Base-by-base conservation (phyloP, 2,888 invertebrate species). In the Harpagoxenus sublaevis region DNA sequence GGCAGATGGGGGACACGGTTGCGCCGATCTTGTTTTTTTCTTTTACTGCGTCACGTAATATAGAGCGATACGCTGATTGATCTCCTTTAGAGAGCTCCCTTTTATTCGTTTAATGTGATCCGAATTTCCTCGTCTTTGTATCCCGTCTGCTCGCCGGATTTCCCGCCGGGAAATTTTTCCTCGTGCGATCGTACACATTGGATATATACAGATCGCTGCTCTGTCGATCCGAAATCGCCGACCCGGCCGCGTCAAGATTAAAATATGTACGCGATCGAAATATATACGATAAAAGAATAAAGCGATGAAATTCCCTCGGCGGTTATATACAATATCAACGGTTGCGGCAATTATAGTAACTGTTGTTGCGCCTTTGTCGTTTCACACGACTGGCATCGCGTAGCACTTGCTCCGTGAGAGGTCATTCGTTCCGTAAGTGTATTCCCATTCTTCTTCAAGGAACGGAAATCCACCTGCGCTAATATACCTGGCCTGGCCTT, bases 341-440 rank as follows among this genome's bases (percentile, higher is more conserved):
- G 60, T 45, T 23, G 12, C 12, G 35, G 35, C 60, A 60, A 79
- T 79, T 71, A 48, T 39, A 31, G 57, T 60, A 68, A 79, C 70
- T 79, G 78, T 79, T 79, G 68, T 57, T 79, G 60, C 60, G 31
- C 60, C 57, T 71, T 48, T 79, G 71, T 71, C 71, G 71, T 39
- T 79, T 79, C 79, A 60, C 73, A 60, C 48, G 79, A 79, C 48
- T 39, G 79, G 45, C 45, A 45, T 12, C 10, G 23, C 10, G 23
- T 2, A 15, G 31, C 57, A 18, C 42, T 2, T 2, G 60, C 45
- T 28, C 45, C 9, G 60, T 15, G 68, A 45, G 35, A 71, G 66
- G 31, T 71, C 71, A 57, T 60, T 45, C 68, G 45, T 45, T 57
- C 31, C 70, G 23, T 48, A 57, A 71, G 35, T 60, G 18, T 28